Evolutionary conservation across 30 jellyfish, hydroid and myxozoan genomes (phyloP), one percentile per base, ranked within the genome.

Genomic region (Turritopsis rubra): DNA sequence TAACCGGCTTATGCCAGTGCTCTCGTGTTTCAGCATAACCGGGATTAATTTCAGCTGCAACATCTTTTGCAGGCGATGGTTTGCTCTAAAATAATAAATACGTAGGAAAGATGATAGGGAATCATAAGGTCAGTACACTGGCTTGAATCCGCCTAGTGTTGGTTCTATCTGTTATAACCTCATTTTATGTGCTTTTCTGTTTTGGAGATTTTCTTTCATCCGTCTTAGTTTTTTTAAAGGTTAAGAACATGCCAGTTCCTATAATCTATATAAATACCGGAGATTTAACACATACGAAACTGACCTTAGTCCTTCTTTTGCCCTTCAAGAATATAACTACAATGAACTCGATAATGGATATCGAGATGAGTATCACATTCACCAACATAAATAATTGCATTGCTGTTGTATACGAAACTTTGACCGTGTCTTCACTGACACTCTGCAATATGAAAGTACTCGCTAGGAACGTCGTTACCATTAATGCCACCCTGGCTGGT

Each of bases 371-470:
- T 68, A 68, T 26, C 29, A 68, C 77, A 26, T 68, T 68, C 77
- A 23, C 77, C 16, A 68, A 26, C 77, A 68, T 21, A 16, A 68
- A 68, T 26, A 68, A 23, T 16, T 68, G 77, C 30, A 68, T 21
- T 1, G 77, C 8, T 23, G 77, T 68, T 68, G 77, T 68, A 68
- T 68, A 68, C 17, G 77, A 68, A 68, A 68, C 77, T 1, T 68
- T 23, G 30, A 68, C 77, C 4, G 77, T 68, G 13, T 68, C 8
- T 26, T 68, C 77, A 21, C 29, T 68, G 29, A 68, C 77, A 16
- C 77, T 68, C 30, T 68, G 77, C 16, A 68, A 26, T 21, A 68
- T 68, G 30, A 68, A 68, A 23, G 77, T 68, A 68, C 30, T 68
- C 17, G 77, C 30, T 16, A 68, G 16, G 17, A 68, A 68, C 29